Evolutionary conservation across 2,113 vertebrate species (phyloP), one percentile per base, ranked within the genome.

Genomic region (Damaliscus lunatus): DNA sequence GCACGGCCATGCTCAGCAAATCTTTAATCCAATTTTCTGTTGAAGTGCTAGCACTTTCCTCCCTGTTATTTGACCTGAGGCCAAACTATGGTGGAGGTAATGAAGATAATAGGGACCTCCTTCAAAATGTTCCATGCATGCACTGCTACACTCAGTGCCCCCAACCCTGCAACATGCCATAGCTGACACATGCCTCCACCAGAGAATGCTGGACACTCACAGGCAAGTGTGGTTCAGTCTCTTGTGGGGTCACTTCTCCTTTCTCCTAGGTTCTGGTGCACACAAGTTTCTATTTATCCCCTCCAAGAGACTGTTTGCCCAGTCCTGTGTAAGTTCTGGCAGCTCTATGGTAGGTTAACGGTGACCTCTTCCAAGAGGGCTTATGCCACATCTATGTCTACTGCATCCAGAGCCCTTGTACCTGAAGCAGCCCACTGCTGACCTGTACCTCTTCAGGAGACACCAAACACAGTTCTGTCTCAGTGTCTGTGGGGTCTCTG

Each of bases 1-100:
- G 17, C 1, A 10, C 1, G 2, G 9, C n/a, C 64, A 36, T 36
- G n/a, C n/a, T 71, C n/a, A 36, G 19, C 64, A 71, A 71, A 71
- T 36, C 9, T 71, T 36, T 71, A 71, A 36, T 23, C n/a, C 9
- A 36, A 36, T 36, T 71, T 71, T 36, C 19, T 36, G 19, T 23
- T 36, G n/a, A 36, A 36, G 64, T 11, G 17, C 9, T n/a, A 23
- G 9, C 0, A 0, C 19, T 71, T 36, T 36, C 5, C n/a, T 71
- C 64, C 10, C 10, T 71, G 64, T 71, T 36, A 36, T 71, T 36
- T 71, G n/a, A 71, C 17, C 19, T 71, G n/a, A 71, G n/a, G n/a
- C 19, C n/a, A 36, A 71, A 36, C n/a, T 71, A 36, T 71, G 64
- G 64, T 71, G n/a, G n/a, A 71, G 64, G 9, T 36, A 36, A 36